Base-by-base conservation (phyloP, 2,797 vertebrate species). In the Sebastes hubbsi region DNA sequence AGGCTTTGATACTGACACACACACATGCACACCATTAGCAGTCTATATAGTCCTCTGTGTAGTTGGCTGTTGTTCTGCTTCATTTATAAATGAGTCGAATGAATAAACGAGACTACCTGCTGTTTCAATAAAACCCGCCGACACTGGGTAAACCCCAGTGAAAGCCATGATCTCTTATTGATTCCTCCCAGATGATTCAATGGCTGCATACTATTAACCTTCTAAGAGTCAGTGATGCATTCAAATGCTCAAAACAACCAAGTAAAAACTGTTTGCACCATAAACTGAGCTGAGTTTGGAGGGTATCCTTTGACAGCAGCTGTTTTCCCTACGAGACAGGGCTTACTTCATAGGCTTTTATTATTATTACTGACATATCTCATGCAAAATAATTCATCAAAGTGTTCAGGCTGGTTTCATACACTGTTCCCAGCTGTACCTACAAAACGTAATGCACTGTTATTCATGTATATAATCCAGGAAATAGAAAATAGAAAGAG, bases 61-160 rank as follows among this genome's bases (percentile, higher is more conserved):
- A n/a, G 30, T n/a, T 60, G 25, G 29, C 52, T 52, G 38, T 62
- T 67, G 61, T 73, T 83, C 76, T 74, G 73, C 66, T 85, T 42
- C 20, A 75, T 85, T 73, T 83, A n/a, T 22, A 61, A 86, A 77
- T 36, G 62, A 59, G 10, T 66, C 5, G 22, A 68, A 82, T 49
- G 24, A 84, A 71, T 82, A 80, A 89, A 78, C 1, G 12, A 69
- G 75, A 60, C 22, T 13, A 14, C 76, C 77, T 76, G 73, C 72
- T 81, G 78, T 55, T 77, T 34, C 60, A 24, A 27, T 62, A 22
- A 84, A 80, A 81, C 42, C 18, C 9, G 11, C 55, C 78, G 83
- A 77, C 16, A 18, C 72, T 64, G n/a, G 68, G 55, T 73, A 67
- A 78, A 80, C 81, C 55, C 61, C 34, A 52, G 29, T 5, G 42